These are phyloP conservation scores for Ophion ventricosus DNA, from an alignment of 2,888 invertebrate species.

Conservation along the genomic window DNA sequence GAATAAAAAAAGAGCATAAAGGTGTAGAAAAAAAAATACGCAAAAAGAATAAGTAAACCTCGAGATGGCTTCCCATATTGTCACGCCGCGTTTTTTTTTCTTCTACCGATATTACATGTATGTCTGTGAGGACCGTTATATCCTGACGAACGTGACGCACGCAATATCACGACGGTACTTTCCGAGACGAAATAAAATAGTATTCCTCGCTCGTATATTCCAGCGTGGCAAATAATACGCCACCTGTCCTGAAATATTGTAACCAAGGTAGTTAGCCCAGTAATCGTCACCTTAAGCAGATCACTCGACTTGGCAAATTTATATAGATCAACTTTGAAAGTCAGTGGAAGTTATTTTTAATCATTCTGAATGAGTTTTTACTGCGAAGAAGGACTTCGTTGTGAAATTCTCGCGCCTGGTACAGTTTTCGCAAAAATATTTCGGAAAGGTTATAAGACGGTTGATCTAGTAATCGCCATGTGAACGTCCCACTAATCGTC, in stretches of 20 bases:
- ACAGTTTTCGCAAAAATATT: too few relatives aligned
- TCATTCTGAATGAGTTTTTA: too few relatives aligned
- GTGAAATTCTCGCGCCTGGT: too few relatives aligned
- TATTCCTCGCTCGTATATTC: background rate
- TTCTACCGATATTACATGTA: conserved; percentile 27
- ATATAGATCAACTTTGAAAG: too few relatives aligned
- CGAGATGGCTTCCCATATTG: conserved; percentile 25
- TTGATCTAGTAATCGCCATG: too few relatives aligned
- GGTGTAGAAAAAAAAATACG: background rate
- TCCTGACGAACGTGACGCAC: conserved; percentile 28
- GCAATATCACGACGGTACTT: conserved; percentile 7
- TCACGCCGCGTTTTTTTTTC: conserved; percentile 37
- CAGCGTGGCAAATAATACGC: background rate
- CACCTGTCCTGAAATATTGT: background rate
- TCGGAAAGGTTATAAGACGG: too few relatives aligned
- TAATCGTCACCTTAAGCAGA: too few relatives aligned
- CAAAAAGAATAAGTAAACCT: conserved; percentile 10
- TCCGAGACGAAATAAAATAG: conserved; percentile 9
- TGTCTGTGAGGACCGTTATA: conserved; percentile 10
- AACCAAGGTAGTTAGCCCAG: too few relatives aligned
- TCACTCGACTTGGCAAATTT: too few relatives aligned
- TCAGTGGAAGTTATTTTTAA: too few relatives aligned
- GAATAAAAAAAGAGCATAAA: conserved; percentile 15
- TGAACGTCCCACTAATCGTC: too few relatives aligned
- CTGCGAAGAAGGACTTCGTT: too few relatives aligned